These are phyloP conservation scores for Conus canariensis DNA, from an alignment of 2,888 invertebrate species.

Conservation along the genomic window DNA sequence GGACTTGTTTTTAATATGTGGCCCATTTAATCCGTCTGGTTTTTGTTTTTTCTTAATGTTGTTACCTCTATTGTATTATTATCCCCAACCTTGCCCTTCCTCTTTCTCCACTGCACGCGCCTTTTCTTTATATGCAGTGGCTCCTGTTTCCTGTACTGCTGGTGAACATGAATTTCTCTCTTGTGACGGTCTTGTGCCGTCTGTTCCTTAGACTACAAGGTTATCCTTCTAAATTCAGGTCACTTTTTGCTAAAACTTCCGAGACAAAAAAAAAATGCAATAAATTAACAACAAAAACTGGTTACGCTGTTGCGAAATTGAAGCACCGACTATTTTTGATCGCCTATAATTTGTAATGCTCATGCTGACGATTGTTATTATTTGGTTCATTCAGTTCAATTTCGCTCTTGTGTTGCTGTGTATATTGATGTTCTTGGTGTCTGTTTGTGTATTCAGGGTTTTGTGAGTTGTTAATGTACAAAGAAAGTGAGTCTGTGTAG, in stretches of 20 bases:
- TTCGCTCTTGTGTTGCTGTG: background rate
- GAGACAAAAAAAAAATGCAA: too few relatives aligned
- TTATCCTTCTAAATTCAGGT: background rate
- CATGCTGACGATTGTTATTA: background rate
- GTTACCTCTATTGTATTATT: too few relatives aligned
- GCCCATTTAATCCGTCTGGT: too few relatives aligned
- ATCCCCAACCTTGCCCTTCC: too few relatives aligned
- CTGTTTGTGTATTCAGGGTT: background rate
- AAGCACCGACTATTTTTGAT: too few relatives aligned
- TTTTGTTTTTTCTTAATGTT: too few relatives aligned
- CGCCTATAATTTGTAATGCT: background rate
- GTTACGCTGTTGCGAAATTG: too few relatives aligned
- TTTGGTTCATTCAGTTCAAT: background rate
- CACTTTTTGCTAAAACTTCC: background rate
- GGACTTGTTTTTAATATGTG: too few relatives aligned
- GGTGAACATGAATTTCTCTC: background rate
- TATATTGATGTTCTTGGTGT: background rate
- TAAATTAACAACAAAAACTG: background rate
- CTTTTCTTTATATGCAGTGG: background rate
- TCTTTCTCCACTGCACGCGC: too few relatives aligned
- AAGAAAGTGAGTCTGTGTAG: too few relatives aligned
- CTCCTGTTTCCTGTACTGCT: background rate
- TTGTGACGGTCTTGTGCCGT: background rate
- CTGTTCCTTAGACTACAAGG: background rate
- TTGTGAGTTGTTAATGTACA: too few relatives aligned